Conservation (phyloP, 1,140 invertebrate species). For the Halyomorpha halys region DNA sequence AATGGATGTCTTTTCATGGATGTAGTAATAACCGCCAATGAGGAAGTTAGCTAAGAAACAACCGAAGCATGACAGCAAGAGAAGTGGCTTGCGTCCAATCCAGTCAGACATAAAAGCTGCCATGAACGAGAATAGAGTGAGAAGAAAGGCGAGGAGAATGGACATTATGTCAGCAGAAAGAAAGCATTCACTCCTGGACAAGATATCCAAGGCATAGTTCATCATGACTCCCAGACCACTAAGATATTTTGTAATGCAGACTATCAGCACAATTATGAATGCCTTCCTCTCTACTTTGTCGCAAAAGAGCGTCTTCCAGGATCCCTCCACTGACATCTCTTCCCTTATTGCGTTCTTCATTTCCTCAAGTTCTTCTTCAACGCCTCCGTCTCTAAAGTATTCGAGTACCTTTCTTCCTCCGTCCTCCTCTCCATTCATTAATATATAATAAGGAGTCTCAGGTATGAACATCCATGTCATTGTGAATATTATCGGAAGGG, state of each 20-base stretch:
- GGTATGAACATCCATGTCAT: not conserved
- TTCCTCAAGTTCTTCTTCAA: slow-evolving; percentile 1
- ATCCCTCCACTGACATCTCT: slow-evolving; percentile 14
- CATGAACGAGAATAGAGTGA: slow-evolving; percentile 38
- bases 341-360: not conserved
- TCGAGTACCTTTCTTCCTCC: not conserved
- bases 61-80: not conserved
- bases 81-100: slow-evolving; percentile 38
- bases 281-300: slow-evolving; percentile 27
- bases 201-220: slow-evolving; percentile 29
- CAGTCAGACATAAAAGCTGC: slow-evolving; percentile 39
- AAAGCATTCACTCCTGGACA: slow-evolving; percentile 24
- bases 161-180: slow-evolving; percentile 28
- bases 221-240: slow-evolving; percentile 30
- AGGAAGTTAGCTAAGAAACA: slow-evolving; percentile 17
- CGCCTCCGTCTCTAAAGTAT: not conserved
- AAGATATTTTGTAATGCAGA: slow-evolving; percentile 29
- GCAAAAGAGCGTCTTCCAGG: slow-evolving; percentile 25
- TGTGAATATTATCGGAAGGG: slow-evolving; percentile 37
- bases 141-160: slow-evolving; percentile 29
- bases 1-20: slow-evolving; percentile 1
- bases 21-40: too few relatives aligned
- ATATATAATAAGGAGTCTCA: slow-evolving; percentile 7
- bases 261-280: slow-evolving; percentile 30
- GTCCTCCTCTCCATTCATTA: not conserved